Percentiles rank a stretch among this genome's conserved stretches.
Evolutionary conservation across 2,888 invertebrate species (phyloP).

Genomic region (Amphipyra berbera): DNA sequence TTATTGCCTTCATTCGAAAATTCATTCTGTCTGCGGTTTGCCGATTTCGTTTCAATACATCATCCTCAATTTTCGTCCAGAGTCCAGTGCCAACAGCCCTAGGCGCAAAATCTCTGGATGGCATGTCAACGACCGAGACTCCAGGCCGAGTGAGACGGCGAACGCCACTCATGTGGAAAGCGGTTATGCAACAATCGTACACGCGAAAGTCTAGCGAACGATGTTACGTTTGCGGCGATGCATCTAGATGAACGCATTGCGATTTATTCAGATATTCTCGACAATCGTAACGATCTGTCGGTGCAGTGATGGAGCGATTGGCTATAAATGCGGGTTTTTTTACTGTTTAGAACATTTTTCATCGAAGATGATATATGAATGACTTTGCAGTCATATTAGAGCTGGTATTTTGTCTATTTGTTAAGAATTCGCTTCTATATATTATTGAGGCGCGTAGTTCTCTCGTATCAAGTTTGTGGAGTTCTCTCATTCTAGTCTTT

Average conservation of each 20-base stretch:
- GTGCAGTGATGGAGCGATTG: slow-evolving; percentile 54
- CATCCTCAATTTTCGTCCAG: slow-evolving; percentile 31
- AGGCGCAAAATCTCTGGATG: slow-evolving; percentile 75
- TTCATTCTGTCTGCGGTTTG: slow-evolving; percentile 27
- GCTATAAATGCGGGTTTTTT: slow-evolving; percentile 24
- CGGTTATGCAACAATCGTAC: slow-evolving; percentile 85
- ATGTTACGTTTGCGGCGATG: slow-evolving; percentile 71
- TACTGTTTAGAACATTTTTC: slow-evolving; percentile 18
- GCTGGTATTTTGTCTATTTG: neutral
- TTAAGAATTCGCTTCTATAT: neutral
- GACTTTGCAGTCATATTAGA: neutral
- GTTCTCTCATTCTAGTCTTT: neutral
- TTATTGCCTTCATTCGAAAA: slow-evolving; percentile 5
- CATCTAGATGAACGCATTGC: slow-evolving; percentile 73
- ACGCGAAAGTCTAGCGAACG: slow-evolving; percentile 82
- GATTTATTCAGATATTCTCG: slow-evolving; percentile 55
- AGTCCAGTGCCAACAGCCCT: slow-evolving; percentile 54
- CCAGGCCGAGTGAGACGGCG: slow-evolving; percentile 81
- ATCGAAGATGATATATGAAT: slow-evolving; percentile 12
- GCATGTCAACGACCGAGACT: slow-evolving; percentile 84
- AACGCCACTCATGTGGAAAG: slow-evolving; percentile 85
- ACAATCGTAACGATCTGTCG: slow-evolving; percentile 55
- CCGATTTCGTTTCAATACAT: slow-evolving; percentile 22
- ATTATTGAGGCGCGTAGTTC: neutral
- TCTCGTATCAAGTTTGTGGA: neutral